Base-by-base conservation (phyloP, 2,797 vertebrate genomes). In the Girardinus metallicus region DNA sequence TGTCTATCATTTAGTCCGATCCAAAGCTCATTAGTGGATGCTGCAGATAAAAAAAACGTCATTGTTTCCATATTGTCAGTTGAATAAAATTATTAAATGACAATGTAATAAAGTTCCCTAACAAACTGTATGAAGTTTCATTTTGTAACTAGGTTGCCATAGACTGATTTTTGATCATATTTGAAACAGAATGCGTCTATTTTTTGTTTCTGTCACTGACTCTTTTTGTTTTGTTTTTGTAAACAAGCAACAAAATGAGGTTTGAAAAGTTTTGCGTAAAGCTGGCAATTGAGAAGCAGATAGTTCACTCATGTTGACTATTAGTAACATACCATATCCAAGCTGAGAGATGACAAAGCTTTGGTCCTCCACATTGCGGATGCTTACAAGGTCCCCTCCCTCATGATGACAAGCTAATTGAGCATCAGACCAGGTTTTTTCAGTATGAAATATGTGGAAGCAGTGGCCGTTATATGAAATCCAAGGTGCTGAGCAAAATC, bases 1-100 rank as follows among this genome's bases (percentile, higher is more conserved):
- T 94, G 97, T 78, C 92, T 94, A 90, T 98, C 97, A 60, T 98
- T 99, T 85, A 99, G 87, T 31, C 98, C 97, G 73, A 97, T 97
- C 98, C 98, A 99, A 73, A 99, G 87, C 84, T 96, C 95, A 88
- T 98, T 97, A 15, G 73, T 88, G 64, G 94, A 82, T 29, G 89
- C 97, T 98, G 76, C n/a, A 47, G 68, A 81, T 0, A 72, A 7
- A n/a, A 12, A 51, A 34, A 76, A 44, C 11, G 3, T 46, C 12
- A 44, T 44, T 11, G 43, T 44, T 44, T 44, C 43, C 43, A 44
- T 39, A 7, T 39, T 39, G 39, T 39, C 5, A 39, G 39, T 39
- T 29, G 10, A 41, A 62, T 16, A 34, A 18, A 21, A 44, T 44
- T 4, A 46, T 46, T 1, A 6, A 9, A 36, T 66, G 3, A 23